Base-by-base conservation (phyloP, 1,140 invertebrate species). In the Drosophila nebulosa region DNA sequence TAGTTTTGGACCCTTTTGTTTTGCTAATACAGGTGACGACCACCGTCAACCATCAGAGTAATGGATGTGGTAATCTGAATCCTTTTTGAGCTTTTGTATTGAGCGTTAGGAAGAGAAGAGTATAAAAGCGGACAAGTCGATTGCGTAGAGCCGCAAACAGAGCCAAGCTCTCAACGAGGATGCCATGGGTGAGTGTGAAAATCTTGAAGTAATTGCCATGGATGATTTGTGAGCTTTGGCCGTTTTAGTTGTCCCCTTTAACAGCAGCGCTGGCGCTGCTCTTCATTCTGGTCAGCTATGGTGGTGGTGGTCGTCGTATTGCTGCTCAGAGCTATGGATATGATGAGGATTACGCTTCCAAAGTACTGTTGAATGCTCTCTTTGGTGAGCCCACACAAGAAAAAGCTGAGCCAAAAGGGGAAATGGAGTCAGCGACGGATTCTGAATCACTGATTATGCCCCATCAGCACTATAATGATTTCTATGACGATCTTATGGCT, bases 21-120 rank as follows among this genome's bases (percentile, higher is more conserved):
- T 30, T 46, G 42, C 26, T 60, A 79, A 74, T 78, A 83, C 81
- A 86, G 81, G 81, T 86, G 83, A 86, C 78, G 81, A 52, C 36
- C 62, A 46, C 39, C 39, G 39, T 18, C 39, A 46, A 46, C 39
- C 39, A 46, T 46, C 39, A 46, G 9, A 69, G 59, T 88, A 85
- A 85, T 85, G 81, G 83, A 86, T 74, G 55, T 58, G 83, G 81
- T 86, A 86, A 86, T 86, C 83, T 65, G 83, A 83, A 74, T 46
- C 61, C 50, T 21, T 50, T 53, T 22, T 6, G 18, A 18, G 12
- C n/a, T 24, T 7, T 18, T 12, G 61, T 21, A 66, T 85, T 74
- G 78, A 86, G 74, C 55, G 16, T 18, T 10, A 46, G 16, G 3
- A 42, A 9, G 0, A 14, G 16, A 39, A 46, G 64, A 56, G 67